These are phyloP conservation scores for Tipula confusa DNA, from an alignment of 2,888 invertebrate species.

Conservation along the genomic window DNA sequence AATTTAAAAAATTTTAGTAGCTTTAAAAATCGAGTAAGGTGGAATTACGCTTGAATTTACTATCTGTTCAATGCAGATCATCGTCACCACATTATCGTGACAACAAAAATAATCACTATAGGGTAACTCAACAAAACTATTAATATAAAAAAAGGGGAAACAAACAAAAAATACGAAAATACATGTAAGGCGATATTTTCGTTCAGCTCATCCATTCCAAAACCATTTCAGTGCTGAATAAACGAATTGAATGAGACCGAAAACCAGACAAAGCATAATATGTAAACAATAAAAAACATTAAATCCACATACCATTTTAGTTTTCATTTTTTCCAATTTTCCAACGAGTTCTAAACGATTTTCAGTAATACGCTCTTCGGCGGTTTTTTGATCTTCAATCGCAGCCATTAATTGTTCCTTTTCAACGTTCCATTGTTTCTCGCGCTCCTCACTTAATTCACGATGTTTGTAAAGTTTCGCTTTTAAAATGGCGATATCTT, in stretches of 20 bases:
- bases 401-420: slow-evolving; percentile 38
- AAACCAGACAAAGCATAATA: background rate
- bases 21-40: no score
- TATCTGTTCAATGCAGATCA: no score
- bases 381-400: slow-evolving; percentile 37
- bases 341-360: slow-evolving; percentile 61
- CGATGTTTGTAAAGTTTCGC: slow-evolving; percentile 44
- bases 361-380: slow-evolving; percentile 45
- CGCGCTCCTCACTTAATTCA: slow-evolving; percentile 37
- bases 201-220: slow-evolving; percentile 20
- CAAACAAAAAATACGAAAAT: background rate
- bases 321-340: slow-evolving; percentile 73
- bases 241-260: background rate
- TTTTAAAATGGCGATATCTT: slow-evolving; percentile 44
- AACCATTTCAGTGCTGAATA: background rate
- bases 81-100: no score
- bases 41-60: no score
- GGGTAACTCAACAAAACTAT: background rate
- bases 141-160: background rate
- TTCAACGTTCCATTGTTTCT: slow-evolving; percentile 40
- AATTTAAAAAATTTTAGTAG: no score
- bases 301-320: slow-evolving; percentile 66
- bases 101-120: no score
- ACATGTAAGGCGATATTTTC: background rate
- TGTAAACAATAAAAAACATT: background rate